A percentile compares a stretch with the other conserved stretches of the same genome.
Evolutionary conservation across 1,140 invertebrate species (phyloP).

Genomic region (Stegodyphus dumicola): DNA sequence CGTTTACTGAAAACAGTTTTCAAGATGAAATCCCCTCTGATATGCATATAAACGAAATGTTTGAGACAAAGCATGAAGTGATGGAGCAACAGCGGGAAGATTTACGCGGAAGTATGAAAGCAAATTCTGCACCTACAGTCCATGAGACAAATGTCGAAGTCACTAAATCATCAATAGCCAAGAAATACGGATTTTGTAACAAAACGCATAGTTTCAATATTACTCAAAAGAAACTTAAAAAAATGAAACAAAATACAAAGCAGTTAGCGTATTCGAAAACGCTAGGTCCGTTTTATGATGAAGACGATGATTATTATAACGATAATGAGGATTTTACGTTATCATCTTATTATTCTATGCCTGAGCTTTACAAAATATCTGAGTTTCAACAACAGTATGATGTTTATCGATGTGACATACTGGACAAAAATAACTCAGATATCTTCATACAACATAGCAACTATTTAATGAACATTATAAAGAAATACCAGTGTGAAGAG

Average conservation of each 20-base stretch:
- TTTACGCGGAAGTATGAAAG: not conserved
- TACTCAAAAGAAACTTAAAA: not conserved
- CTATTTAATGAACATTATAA: too few species aligned
- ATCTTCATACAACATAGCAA: too few species aligned
- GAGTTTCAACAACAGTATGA: slow-evolving; percentile 17
- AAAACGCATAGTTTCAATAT: not conserved
- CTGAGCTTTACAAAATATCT: slow-evolving; percentile 15
- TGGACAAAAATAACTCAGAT: too few species aligned
- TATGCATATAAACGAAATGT: too few species aligned
- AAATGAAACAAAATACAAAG: not conserved
- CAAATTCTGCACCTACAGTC: not conserved
- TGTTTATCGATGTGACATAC: not conserved
- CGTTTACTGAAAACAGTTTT: too few species aligned
- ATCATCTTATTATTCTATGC: slow-evolving; percentile 40
- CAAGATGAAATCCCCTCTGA: too few species aligned
- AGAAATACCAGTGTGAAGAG: too few species aligned
- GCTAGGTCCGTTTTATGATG: slow-evolving; percentile 29
- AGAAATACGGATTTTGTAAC: too few species aligned
- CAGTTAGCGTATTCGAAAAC: not conserved
- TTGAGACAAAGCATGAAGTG: too few species aligned
- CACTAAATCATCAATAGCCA: not conserved
- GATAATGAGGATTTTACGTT: not conserved
- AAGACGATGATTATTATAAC: not conserved
- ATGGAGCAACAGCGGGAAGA: too few species aligned
- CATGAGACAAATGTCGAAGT: not conserved